A percentile compares a stretch with the other conserved stretches of the same genome.
Conservation (phyloP, 2,888 invertebrate genomes). For the Autographa pulchrina region DNA sequence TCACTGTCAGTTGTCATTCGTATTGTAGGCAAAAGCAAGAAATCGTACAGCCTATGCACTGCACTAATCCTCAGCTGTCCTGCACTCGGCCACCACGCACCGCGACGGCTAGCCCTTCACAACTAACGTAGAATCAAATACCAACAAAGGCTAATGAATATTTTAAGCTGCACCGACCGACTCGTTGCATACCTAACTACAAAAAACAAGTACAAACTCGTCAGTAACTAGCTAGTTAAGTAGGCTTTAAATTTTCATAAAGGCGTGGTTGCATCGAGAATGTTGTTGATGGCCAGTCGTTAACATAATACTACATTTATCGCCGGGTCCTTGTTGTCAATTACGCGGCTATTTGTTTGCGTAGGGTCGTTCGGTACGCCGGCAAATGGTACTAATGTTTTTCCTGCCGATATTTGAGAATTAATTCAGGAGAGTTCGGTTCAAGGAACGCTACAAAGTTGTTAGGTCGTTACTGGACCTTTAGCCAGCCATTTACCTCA, state of each 20-base stretch:
- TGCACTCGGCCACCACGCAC: background rate
- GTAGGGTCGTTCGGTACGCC: background rate
- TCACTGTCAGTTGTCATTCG: too few relatives aligned
- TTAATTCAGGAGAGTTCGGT: background rate
- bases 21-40: background rate
- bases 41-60: background rate
- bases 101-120: background rate
- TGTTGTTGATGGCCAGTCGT: slow-evolving; percentile 17
- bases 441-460: slow-evolving; percentile 7
- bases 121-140: background rate
- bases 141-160: background rate
- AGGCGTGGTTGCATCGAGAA: slow-evolving; percentile 32
- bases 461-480: background rate
- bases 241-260: slow-evolving; percentile 38
- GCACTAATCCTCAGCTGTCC: background rate
- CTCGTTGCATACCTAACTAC: background rate
- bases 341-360: slow-evolving; percentile 22
- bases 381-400: slow-evolving; percentile 16
- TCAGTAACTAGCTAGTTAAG: background rate
- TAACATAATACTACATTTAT: slow-evolving; percentile 11
- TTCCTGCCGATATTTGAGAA: slow-evolving; percentile 4
- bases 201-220: slow-evolving; percentile 11
- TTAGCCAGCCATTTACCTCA: slow-evolving; percentile 8
- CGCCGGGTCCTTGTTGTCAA: slow-evolving; percentile 7
- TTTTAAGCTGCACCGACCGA: background rate